Base-by-base conservation (phyloP, 1,140 invertebrate species). In the Zaprionus camerounensis region DNA sequence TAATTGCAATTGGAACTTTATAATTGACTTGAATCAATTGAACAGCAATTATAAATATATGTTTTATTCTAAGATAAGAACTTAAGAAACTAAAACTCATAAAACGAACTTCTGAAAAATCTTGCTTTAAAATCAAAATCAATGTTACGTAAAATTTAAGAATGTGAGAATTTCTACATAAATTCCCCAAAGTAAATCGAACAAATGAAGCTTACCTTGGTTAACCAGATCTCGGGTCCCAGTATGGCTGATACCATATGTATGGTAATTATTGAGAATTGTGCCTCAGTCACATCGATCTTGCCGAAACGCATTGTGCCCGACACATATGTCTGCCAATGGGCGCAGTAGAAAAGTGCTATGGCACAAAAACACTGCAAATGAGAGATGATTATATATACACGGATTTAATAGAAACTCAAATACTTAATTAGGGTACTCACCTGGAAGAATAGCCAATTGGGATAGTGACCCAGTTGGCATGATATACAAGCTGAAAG, bases 241-340 rank as follows among this genome's bases (percentile, higher is more conserved):
- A 99, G 97, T 31, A 96, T 93, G 7, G 97, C 96, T 36, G 98
- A 98, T 56, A 98, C 94, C 22, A 99, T 79, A 91, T 99, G 97
- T 78, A 99, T 97, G 51, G 92, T 90, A 68, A 99, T 99, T 64
- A 99, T 98, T 4, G 96, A 96, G 92, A 98, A 96, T 94, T 99
- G 99, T 12, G 98, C 98, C 94, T 99, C 99, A 0, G 99, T 99
- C 2, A 99, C 99, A 95, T 99, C 99, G 85, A 99, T 94, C 94
- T 95, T 96, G 55, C 98, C 98, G 94, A 99, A 99, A 76, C 96
- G 95, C 65, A 99, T 94, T 24, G 97, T 95, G 93, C 97, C 97
- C 83, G 97, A 99, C 24, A 99, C 98, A 94, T 99, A 99, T 0
- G 98, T 99, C 93, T 99, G 98, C 99, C 99, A 99, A 93, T 99